These are phyloP conservation scores for Cryptocheilus praepositus DNA, from an alignment of 2,888 invertebrate genomes.

Conservation along the genomic window DNA sequence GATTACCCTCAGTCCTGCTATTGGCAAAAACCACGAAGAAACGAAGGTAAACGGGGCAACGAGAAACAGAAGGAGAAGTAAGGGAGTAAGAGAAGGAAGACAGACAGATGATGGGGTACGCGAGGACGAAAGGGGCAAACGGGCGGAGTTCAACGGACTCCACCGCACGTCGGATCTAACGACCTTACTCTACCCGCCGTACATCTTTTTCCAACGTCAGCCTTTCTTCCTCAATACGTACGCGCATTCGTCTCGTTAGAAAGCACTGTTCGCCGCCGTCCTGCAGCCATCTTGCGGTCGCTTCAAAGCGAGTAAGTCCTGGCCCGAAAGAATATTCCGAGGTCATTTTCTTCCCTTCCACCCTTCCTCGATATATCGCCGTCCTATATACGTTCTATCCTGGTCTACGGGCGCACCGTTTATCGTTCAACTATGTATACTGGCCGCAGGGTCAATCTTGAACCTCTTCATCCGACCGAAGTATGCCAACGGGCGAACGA, in stretches of 20 bases:
- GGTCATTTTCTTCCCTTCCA: no score
- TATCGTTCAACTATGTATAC: no score
- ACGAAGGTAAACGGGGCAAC: constrained; percentile 1
- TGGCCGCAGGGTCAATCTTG: no score
- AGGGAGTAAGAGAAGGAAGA: not conserved
- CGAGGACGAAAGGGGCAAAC: not conserved
- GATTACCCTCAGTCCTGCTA: constrained; percentile 2
- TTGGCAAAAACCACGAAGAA: constrained; percentile 6
- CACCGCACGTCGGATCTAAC: not conserved
- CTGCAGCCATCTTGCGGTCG: not conserved
- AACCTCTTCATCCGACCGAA: no score
- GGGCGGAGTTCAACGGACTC: not conserved
- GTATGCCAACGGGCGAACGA: no score
- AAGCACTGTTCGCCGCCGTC: not conserved
- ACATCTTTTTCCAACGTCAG: constrained; percentile 1
- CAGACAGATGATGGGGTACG: not conserved
- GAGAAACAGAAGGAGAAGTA: not conserved
- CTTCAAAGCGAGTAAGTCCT: not conserved
- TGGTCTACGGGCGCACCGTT: no score
- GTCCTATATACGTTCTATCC: no score
- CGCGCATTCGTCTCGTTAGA: not conserved
- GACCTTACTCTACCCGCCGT: constrained; percentile 2
- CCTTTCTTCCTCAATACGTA: constrained; percentile 1
- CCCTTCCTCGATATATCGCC: no score
- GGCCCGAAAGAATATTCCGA: no score